Evolutionary conservation across 2,888 invertebrate genomes (phyloP), one percentile per base, ranked within the genome.

Genomic region (Orthonevra nobilis): DNA sequence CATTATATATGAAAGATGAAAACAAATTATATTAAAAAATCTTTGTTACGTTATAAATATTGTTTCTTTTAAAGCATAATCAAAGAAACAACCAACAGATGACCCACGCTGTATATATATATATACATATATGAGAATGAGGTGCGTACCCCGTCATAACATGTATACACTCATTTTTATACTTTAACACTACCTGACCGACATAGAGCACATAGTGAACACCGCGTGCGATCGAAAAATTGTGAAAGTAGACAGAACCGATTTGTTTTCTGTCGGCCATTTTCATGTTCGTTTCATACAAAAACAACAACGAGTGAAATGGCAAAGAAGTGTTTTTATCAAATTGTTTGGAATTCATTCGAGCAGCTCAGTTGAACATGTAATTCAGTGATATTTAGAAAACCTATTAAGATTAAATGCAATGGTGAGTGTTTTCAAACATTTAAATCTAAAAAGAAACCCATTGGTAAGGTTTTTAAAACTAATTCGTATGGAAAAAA

Each of bases 301-400:
- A 79, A 79, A 79, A 79, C 79, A 79, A 79, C 72, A 56, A 66
- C 56, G 42, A 50, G 66, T 28, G 56, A 61, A 73, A 79, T 66
- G 73, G 72, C 66, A 54, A 64, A 77, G 72, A 72, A 77, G 70
- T 70, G 77, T 77, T 77, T 77, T 77, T 77, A 70, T 70, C 70
- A 70, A 77, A 79, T 73, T 79, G 79, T 73, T 79, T 79, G 79
- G 66, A 73, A 73, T 73, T 56, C 61, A 72, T 72, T 60, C 66
- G 72, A 68, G 61, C 61, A 79, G 72, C 66, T 42, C 44, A 50
- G 34, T 56, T 66, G 40, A 66, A 68, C 72, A 56, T 73, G 44
- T 50, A 68, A 72, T 68, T 61, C 68, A 42, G 60, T 66, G 60
- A 68, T 79, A 61, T 61, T 73, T 46, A 54, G n/a, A 52, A 15